phyloP scores from a whole-genome alignment of 2,113 vertebrate genomes.

The Neogale vison region DNA sequence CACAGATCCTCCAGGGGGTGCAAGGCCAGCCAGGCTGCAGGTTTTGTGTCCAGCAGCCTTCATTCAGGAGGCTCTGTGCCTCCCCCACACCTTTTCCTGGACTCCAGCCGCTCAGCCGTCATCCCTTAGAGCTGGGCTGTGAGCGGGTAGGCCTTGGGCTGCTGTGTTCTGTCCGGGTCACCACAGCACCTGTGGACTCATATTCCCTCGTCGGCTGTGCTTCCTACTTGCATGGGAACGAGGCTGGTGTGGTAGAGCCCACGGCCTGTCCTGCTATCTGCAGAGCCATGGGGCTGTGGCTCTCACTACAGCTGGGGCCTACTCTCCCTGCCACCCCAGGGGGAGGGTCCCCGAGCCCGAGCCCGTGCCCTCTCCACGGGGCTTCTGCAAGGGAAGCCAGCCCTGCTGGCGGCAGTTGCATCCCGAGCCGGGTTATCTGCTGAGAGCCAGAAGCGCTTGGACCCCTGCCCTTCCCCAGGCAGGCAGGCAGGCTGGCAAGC shows the following conservation, averaged over 20 bases:
- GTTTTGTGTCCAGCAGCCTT: background rate
- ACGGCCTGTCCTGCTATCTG: background rate
- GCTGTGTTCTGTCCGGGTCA: background rate
- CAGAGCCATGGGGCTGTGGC: conserved; percentile 32
- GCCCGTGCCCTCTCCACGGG: background rate
- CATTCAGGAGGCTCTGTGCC: background rate
- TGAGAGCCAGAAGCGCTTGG: conserved; percentile 17
- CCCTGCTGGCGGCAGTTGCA: background rate
- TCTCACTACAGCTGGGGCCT: background rate
- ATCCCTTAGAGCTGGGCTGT: background rate
- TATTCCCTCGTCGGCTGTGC: background rate
- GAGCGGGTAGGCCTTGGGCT: background rate
- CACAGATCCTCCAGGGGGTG: background rate
- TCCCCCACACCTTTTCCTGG: background rate
- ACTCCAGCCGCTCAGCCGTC: background rate
- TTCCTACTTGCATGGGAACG: conserved; percentile 59
- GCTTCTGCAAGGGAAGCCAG: background rate
- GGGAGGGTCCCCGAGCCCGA: background rate
- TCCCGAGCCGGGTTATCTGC: background rate
- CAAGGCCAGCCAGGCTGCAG: background rate
- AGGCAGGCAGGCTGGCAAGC: background rate
- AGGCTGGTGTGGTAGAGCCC: conserved; percentile 1
- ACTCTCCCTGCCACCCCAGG: background rate
- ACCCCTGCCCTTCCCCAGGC: conserved; percentile 35
- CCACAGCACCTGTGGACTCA: background rate